Evolutionary conservation across 2,113 vertebrate species (phyloP), one percentile per base, ranked within the genome.

Genomic region (Daubentonia madagascariensis): DNA sequence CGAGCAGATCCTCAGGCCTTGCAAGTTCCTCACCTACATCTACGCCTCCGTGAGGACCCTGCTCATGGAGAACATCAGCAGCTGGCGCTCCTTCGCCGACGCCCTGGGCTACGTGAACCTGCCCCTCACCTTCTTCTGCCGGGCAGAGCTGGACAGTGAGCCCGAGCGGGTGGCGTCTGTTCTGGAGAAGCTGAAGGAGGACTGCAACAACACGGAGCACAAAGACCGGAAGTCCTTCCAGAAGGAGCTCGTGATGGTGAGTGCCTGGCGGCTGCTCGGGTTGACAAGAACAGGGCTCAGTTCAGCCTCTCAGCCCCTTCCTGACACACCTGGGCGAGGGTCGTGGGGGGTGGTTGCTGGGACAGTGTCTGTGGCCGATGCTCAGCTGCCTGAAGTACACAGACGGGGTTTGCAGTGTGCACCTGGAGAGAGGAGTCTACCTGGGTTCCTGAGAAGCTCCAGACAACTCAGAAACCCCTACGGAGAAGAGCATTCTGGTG

Each of bases 21-120:
- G 99, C 98, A 99, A 99, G 96, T 99, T 99, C 98, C 99, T 99
- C 84, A 99, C 99, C 4, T 99, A 99, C 98, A 99, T 99, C 98
- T 99, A 99, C 0, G 99, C 99, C 59, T 99, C 99, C 0, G 99
- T 99, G 84, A 98, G 99, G 97, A 99, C 99, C 63, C 98, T 99
- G 92, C 99, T 99, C 63, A 99, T 99, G 99, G 99, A 99, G 98
- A 99, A 99, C 96, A 98, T 99, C 32, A 99, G 99, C 94, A 99
- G 98, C 98, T 99, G 99, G 99, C 98, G 99, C 52, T 98, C 99
- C 1, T 99, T 99, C 0, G 99, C 99, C 0, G 99, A 99, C 0
- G 99, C 99, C 0, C 98, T 99, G 50, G 99, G 99, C 59, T 99
- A 99, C 20, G 94, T 94, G 48, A 98, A 99, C 98, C 97, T 99